Evolutionary conservation across 2,888 invertebrate genomes (phyloP).

Genomic region (Cataglyphis livida): DNA sequence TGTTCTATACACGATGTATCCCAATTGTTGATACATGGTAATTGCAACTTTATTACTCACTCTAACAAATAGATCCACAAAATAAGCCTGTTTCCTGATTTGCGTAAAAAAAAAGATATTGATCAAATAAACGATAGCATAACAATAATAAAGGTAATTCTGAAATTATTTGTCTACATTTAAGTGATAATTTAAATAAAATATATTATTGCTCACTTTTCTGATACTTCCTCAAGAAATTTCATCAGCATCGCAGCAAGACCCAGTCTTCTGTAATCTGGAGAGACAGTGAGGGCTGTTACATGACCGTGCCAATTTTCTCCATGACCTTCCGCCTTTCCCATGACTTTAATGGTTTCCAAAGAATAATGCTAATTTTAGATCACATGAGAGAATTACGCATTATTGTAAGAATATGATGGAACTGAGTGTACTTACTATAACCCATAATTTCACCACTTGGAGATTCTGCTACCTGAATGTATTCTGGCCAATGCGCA

Average conservation of each 20-base stretch:
- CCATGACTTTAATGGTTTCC: constrained; percentile 93
- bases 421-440: constrained; percentile 89
- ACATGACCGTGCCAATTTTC: constrained; percentile 99
- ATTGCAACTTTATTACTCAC: constrained; percentile 99
- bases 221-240: constrained; percentile 97
- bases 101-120: constrained; percentile 4
- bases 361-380: constrained; percentile 35
- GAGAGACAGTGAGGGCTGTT: constrained; percentile 98
- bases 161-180: not conserved
- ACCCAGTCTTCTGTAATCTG: constrained; percentile 96
- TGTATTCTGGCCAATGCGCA: constrained; percentile 99
- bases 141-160: not conserved
- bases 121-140: not conserved
- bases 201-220: constrained; percentile 89
- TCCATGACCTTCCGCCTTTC: constrained; percentile 98
- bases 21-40: constrained; percentile 98
- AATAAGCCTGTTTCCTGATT: constrained; percentile 96
- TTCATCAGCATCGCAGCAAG: constrained; percentile 97
- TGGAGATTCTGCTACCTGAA: constrained; percentile 98
- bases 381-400: not conserved
- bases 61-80: constrained; percentile 99
- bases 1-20: constrained; percentile 98
- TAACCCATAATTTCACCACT: constrained; percentile 99
- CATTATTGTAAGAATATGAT: not conserved
- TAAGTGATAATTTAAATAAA: not conserved